phyloP scores from a whole-genome alignment of 1,140 invertebrate genomes.

The Scaptodrosophila lebanonensis region DNA sequence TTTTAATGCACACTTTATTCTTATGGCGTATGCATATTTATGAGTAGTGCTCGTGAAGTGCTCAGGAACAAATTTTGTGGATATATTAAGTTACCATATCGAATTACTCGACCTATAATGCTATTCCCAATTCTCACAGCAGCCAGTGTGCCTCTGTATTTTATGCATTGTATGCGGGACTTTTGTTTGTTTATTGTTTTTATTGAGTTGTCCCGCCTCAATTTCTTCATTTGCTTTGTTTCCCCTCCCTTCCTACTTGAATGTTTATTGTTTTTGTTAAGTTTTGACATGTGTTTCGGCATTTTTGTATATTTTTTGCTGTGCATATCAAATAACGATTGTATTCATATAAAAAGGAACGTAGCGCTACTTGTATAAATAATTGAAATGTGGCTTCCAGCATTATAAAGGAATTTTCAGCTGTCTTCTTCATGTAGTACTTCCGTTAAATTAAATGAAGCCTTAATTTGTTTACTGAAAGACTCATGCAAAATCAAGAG shows the following conservation, averaged over 20 bases:
- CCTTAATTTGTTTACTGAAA: no score
- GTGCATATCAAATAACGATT: no score
- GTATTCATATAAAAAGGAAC: no score
- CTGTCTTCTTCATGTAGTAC: no score
- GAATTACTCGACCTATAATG: slow-evolving; percentile 32
- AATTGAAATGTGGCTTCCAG: no score
- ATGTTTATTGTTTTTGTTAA: slow-evolving; percentile 36
- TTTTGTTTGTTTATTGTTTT: slow-evolving; percentile 50
- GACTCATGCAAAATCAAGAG: no score
- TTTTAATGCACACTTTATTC: slow-evolving; percentile 35
- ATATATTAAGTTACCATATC: slow-evolving; percentile 65
- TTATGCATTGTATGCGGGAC: slow-evolving; percentile 25
- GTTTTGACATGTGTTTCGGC: slow-evolving; percentile 57
- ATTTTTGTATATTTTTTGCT: slow-evolving; percentile 20
- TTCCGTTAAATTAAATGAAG: no score
- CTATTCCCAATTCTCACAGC: slow-evolving; percentile 30
- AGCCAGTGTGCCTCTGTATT: not conserved
- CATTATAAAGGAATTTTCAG: no score
- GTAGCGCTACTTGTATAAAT: no score
- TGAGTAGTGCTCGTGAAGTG: slow-evolving; percentile 55
- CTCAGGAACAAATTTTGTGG: slow-evolving; percentile 38
- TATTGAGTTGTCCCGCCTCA: slow-evolving; percentile 59
- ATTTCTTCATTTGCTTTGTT: slow-evolving; percentile 26
- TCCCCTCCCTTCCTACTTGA: not conserved
- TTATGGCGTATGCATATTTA: slow-evolving; percentile 25